Conservation (phyloP, 2,797 vertebrate species). For the Vespertilio murinus region DNA sequence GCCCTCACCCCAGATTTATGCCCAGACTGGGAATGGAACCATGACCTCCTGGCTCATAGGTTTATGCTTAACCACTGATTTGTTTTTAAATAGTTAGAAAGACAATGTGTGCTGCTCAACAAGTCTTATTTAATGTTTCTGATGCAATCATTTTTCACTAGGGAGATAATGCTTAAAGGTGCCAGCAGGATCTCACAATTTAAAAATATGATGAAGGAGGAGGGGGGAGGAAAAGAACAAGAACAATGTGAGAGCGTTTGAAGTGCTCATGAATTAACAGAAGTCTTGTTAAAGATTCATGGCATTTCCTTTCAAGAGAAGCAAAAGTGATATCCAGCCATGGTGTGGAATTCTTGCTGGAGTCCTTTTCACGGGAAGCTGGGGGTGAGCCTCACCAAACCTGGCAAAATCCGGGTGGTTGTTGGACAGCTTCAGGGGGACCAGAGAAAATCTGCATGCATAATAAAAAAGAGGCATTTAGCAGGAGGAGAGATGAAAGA, state of each 20-base stretch:
- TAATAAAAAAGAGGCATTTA: not conserved
- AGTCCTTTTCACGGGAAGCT: not conserved
- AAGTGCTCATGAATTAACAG: not conserved
- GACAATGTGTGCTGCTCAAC: not conserved
- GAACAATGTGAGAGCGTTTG: not conserved
- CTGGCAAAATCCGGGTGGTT: not conserved
- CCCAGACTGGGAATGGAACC: no score
- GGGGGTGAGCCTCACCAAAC: not conserved
- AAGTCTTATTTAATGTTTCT: not conserved
- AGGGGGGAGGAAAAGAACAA: not conserved
- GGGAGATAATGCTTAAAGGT: not conserved
- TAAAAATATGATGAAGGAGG: not conserved
- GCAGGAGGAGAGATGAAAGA: not conserved
- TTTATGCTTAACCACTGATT: not conserved
- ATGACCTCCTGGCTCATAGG: no score
- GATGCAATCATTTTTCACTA: not conserved
- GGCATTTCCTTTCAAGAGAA: not conserved
- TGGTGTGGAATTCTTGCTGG: not conserved
- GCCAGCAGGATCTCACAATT: not conserved
- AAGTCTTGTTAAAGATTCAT: slow-evolving; percentile 14
- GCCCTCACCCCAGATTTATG: no score
- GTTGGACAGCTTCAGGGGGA: not conserved
- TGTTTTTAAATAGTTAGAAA: slow-evolving; percentile 17
- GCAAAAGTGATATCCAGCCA: not conserved
- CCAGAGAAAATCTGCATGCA: not conserved